Percentiles rank a stretch among this genome's conserved stretches.
Evolutionary conservation across 2,113 vertebrate genomes (phyloP).

Genomic region (Apaloderma vittatum): DNA sequence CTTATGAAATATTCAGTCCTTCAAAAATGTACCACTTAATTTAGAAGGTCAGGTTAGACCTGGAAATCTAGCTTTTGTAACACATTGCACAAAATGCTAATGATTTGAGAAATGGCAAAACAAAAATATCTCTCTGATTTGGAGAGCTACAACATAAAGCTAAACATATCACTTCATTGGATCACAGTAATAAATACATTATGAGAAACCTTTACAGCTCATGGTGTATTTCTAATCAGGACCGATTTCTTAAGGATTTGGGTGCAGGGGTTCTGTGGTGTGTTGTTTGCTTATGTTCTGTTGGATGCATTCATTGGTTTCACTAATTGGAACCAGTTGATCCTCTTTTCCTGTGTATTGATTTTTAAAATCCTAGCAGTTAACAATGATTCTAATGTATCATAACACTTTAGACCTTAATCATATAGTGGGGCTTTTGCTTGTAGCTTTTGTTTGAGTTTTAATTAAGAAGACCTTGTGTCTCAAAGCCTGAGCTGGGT

Average conservation of each 20-base stretch:
- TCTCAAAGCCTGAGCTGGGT: slow-evolving; percentile 88
- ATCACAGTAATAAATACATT: slow-evolving; percentile 61
- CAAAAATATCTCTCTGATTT: not conserved
- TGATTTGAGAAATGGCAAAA: not conserved
- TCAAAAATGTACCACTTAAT: slow-evolving; percentile 22
- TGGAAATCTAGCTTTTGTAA: not conserved
- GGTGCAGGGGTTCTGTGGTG: not conserved
- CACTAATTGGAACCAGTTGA: slow-evolving; percentile 86
- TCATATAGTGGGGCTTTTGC: slow-evolving; percentile 88
- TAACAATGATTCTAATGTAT: slow-evolving; percentile 91
- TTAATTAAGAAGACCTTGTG: slow-evolving; percentile 95
- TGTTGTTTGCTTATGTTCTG: slow-evolving; percentile 42
- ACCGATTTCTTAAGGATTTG: slow-evolving; percentile 68
- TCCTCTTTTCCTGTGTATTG: slow-evolving; percentile 85
- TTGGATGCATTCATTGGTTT: slow-evolving; percentile 74
- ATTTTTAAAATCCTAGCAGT: slow-evolving; percentile 91
- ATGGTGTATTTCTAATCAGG: slow-evolving; percentile 66
- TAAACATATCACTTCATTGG: slow-evolving; percentile 44
- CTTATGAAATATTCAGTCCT: slow-evolving; percentile 36
- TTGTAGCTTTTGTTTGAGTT: slow-evolving; percentile 94
- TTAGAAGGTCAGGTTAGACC: slow-evolving; percentile 1
- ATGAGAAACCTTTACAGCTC: slow-evolving; percentile 57
- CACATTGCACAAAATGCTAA: not conserved
- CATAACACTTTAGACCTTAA: slow-evolving; percentile 93
- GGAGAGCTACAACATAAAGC: not conserved